Evolutionary conservation across 2,888 invertebrate genomes (phyloP).

Genomic region (Lithophane socia): DNA sequence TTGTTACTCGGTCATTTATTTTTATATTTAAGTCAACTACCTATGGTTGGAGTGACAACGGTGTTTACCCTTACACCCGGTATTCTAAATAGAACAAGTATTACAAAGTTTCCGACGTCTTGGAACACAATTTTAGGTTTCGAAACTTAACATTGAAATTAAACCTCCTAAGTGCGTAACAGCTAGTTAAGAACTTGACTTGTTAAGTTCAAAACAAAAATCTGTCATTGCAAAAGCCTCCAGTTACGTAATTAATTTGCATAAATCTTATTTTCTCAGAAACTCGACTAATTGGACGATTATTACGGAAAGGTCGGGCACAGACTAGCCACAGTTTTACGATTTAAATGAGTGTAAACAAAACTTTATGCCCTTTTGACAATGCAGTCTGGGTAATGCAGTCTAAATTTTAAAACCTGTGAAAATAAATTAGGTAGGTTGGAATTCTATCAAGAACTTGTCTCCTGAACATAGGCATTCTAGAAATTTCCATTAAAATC

Average conservation of each 20-base stretch:
- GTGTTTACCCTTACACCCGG: no score
- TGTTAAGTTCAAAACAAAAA: conserved; percentile 16
- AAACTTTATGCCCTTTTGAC: not conserved
- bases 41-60: no score
- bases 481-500: not conserved
- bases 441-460: not conserved
- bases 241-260: conserved; percentile 33
- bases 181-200: conserved; percentile 14
- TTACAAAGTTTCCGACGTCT: not conserved
- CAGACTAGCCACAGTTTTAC: conserved; percentile 9
- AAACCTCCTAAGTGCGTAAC: not conserved
- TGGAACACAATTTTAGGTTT: not conserved
- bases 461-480: no score
- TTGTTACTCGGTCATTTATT: no score
- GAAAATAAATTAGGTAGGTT: not conserved
- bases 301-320: not conserved
- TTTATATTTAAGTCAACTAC: no score
- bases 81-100: not conserved
- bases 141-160: not conserved
- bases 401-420: not conserved
- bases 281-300: conserved; percentile 35
- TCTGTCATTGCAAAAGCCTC: conserved; percentile 6
- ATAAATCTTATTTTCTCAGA: conserved; percentile 29
- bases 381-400: not conserved
- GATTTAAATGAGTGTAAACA: not conserved